These are phyloP conservation scores for Dascillus cervinus DNA, from an alignment of 2,888 invertebrate species.

Conservation along the genomic window DNA sequence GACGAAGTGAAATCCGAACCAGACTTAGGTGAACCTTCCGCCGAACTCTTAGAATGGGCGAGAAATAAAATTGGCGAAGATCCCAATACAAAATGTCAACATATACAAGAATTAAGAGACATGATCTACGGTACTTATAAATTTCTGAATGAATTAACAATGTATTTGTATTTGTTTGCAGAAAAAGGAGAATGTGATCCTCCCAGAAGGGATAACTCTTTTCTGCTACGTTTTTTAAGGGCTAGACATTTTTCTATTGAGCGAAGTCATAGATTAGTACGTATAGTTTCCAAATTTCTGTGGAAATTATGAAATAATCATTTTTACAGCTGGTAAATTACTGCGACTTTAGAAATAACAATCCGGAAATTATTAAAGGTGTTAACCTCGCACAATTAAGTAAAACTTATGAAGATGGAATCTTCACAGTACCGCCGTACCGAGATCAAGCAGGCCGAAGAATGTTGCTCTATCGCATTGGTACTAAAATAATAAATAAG, in stretches of 20 bases:
- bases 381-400: slow-evolving; percentile 58
- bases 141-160: too few species aligned
- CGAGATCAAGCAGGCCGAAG: slow-evolving; percentile 67
- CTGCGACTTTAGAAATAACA: slow-evolving; percentile 64
- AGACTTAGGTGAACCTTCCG: slow-evolving; percentile 58
- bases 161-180: slow-evolving; percentile 43
- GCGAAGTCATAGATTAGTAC: slow-evolving; percentile 66
- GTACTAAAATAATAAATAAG: too few species aligned
- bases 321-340: slow-evolving; percentile 63
- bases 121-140: slow-evolving; percentile 75
- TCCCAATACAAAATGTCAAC: slow-evolving; percentile 57
- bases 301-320: slow-evolving; percentile 3
- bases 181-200: slow-evolving; percentile 69
- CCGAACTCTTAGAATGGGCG: slow-evolving; percentile 60
- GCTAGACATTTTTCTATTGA: slow-evolving; percentile 65
- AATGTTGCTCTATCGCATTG: slow-evolving; percentile 64
- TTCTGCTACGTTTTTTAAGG: slow-evolving; percentile 64
- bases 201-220: slow-evolving; percentile 69
- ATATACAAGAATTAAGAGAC: slow-evolving; percentile 64
- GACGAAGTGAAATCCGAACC: slow-evolving; percentile 52
- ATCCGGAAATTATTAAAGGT: slow-evolving; percentile 59
- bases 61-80: slow-evolving; percentile 61
- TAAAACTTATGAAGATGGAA: slow-evolving; percentile 57
- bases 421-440: slow-evolving; percentile 68
- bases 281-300: slow-evolving; percentile 1